Evolutionary conservation across 2,113 vertebrate species (phyloP).

Genomic region (Sturnus vulgaris): DNA sequence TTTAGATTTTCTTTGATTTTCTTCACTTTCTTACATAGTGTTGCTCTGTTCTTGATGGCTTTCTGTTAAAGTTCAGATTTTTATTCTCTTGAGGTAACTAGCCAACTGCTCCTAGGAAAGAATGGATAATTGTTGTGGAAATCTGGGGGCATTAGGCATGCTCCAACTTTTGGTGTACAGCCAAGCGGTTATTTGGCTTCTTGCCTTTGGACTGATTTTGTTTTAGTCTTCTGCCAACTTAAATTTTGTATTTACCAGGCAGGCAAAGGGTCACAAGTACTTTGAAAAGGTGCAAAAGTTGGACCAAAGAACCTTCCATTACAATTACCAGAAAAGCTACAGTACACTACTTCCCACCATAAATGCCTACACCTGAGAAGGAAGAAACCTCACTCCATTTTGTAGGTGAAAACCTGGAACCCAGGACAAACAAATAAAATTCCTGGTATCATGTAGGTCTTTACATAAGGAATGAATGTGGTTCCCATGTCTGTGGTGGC

Average conservation of each 20-base stretch:
- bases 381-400: neutral
- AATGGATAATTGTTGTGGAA: slow-evolving; percentile 1
- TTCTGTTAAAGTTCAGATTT: neutral
- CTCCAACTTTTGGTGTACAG: neutral
- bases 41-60: neutral
- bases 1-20: neutral
- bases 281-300: slow-evolving; percentile 6
- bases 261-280: neutral
- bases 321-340: neutral
- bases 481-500: neutral
- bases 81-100: neutral
- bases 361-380: neutral
- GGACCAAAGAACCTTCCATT: neutral
- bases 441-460: neutral
- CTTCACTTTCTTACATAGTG: neutral
- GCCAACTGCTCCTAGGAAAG: slow-evolving; percentile 13
- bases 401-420: neutral
- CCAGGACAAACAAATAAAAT: neutral
- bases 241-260: neutral
- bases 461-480: neutral
- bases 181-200: neutral
- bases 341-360: neutral
- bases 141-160: neutral
- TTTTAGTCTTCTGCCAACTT: neutral
- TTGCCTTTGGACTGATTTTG: neutral